Evolutionary conservation across 2,888 invertebrate genomes (phyloP).

Genomic region (Patella pellucida): DNA sequence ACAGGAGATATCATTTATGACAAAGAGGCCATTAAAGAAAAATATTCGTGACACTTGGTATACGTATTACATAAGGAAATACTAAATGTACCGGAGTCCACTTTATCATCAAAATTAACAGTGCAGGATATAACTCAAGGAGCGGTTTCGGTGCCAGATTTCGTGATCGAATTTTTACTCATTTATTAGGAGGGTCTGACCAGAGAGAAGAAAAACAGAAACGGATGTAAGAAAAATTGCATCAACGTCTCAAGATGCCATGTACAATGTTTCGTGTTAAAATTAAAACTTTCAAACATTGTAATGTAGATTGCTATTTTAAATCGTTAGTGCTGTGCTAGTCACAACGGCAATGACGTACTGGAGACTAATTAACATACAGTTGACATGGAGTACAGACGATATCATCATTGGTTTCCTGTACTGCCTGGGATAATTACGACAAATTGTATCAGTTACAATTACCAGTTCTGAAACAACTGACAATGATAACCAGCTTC

Average conservation of each 20-base stretch:
- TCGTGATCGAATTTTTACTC: background rate
- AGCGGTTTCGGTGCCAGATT: no score
- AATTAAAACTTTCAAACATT: slow-evolving; percentile 30
- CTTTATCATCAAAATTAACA: no score
- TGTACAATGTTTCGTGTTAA: background rate
- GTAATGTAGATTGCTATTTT: slow-evolving; percentile 31
- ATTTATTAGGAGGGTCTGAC: background rate
- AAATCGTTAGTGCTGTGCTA: slow-evolving; percentile 26
- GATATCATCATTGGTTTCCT: slow-evolving; percentile 22
- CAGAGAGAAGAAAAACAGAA: background rate
- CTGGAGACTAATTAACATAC: slow-evolving; percentile 31
- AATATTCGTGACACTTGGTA: background rate
- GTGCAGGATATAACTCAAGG: no score
- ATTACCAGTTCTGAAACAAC: no score
- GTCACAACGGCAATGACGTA: slow-evolving; percentile 21
- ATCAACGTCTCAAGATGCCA: background rate
- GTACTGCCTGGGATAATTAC: slow-evolving; percentile 36
- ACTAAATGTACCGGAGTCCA: background rate
- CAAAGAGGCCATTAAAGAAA: background rate
- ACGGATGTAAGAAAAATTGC: background rate
- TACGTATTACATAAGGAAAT: background rate
- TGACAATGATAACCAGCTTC: no score
- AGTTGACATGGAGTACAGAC: slow-evolving; percentile 20
- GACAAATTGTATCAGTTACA: background rate
- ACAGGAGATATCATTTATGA: background rate